Evolutionary conservation across 2,113 vertebrate genomes (phyloP).

Genomic region (Gymnogyps californianus): DNA sequence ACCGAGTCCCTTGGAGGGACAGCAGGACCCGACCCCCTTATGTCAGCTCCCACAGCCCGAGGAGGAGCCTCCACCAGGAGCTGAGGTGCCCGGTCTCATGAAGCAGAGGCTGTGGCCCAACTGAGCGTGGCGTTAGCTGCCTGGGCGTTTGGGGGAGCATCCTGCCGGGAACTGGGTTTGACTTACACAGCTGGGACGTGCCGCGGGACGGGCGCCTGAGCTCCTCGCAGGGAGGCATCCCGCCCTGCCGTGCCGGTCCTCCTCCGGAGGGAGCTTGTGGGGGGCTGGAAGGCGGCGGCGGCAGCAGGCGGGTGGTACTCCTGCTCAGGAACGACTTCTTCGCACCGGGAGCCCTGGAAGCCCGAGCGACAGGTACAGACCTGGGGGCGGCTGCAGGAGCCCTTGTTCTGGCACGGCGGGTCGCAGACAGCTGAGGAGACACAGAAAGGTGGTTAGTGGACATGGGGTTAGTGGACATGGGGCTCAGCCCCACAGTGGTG

Average conservation of each 20-base stretch:
- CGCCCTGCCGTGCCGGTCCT: slow-evolving; percentile 6
- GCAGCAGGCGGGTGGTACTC: slow-evolving; percentile 69
- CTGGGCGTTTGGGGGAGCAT: neutral
- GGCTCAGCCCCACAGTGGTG: neutral
- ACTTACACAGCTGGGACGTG: slow-evolving; percentile 46
- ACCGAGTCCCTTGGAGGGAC: neutral
- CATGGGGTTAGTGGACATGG: neutral
- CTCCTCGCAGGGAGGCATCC: neutral
- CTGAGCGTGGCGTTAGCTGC: neutral
- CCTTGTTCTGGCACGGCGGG: slow-evolving; percentile 80
- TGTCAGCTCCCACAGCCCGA: neutral
- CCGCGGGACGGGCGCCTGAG: neutral
- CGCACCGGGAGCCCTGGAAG: slow-evolving; percentile 75
- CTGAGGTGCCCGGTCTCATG: neutral
- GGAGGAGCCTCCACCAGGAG: neutral
- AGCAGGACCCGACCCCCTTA: neutral
- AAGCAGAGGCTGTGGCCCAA: neutral
- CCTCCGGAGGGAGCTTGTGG: neutral
- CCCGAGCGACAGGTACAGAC: slow-evolving; percentile 78
- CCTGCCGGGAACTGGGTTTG: neutral
- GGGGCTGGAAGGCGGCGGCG: slow-evolving; percentile 28
- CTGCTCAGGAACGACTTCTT: slow-evolving; percentile 74
- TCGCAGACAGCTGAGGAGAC: slow-evolving; percentile 76
- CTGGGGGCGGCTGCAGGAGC: slow-evolving; percentile 80
- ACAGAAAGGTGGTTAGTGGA: slow-evolving; percentile 21